These are phyloP conservation scores for Erebia palarica DNA, from an alignment of 2,888 invertebrate species.

Conservation along the genomic window DNA sequence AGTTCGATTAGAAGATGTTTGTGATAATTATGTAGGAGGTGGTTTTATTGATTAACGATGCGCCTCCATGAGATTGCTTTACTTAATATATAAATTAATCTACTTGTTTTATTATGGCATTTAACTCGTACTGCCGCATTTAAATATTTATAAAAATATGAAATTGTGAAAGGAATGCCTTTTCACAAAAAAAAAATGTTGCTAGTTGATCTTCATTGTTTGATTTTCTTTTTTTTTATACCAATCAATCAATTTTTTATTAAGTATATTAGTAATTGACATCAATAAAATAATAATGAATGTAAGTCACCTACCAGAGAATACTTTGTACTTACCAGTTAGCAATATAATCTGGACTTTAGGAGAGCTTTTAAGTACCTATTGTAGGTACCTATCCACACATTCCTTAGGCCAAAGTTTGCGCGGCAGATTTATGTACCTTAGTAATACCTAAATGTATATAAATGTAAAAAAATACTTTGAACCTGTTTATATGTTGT, in stretches of 20 bases:
- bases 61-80: constrained; percentile 28
- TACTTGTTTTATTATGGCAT: constrained; percentile 30
- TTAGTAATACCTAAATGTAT: constrained; percentile 48
- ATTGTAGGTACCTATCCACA: constrained; percentile 55
- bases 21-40: constrained; percentile 33
- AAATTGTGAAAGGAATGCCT: too few relatives aligned
- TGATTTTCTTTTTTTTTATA: too few relatives aligned
- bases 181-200: too few relatives aligned
- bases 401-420: constrained; percentile 63
- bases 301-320: not conserved
- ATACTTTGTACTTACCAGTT: not conserved
- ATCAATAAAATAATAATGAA: not conserved
- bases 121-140: constrained; percentile 33
- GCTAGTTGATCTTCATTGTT: too few relatives aligned
- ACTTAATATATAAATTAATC: not conserved
- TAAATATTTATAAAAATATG: too few relatives aligned
- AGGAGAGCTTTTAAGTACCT: not conserved
- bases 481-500: constrained; percentile 71
- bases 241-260: too few relatives aligned
- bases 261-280: not conserved
- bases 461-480: constrained; percentile 65
- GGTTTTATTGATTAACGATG: constrained; percentile 19
- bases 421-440: constrained; percentile 40
- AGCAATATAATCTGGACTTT: not conserved
- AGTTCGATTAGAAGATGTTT: constrained; percentile 28